Evolutionary conservation across 2,113 vertebrate species (phyloP), one percentile per base, ranked within the genome.

Genomic region (Gnathonemus longibarbis): DNA sequence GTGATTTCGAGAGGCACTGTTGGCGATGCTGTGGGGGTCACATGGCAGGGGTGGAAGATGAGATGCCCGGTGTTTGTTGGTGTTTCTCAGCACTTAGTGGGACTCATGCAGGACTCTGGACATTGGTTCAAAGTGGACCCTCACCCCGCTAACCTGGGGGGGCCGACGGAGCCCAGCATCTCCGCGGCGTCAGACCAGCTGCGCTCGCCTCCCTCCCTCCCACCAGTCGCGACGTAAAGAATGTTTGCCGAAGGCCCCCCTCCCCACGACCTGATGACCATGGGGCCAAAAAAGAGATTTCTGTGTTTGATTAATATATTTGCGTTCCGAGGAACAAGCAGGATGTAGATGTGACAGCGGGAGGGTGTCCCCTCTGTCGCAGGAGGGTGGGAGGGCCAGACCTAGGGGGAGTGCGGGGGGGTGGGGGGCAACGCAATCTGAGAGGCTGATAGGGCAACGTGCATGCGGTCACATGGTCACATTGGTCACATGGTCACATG

Each of bases 301-400:
- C 94, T 95, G 94, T 86, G 90, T 94, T 93, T 94, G 92, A 95
- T 96, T 95, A 94, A 95, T 89, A 92, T 96, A 94, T 96, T 96
- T 96, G 94, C 93, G 95, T 95, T 94, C 93, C 92, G 92, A 93
- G 91, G 89, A 53, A 91, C 87, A 66, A 91, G 89, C 93, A 94
- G 91, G 89, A 90, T 77, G 83, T 66, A 15, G 83, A 52, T 11
- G 70, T 87, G 48, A n/a, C 19, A 84, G 85, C 5, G n/a, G 45
- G 90, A 93, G 95, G 95, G 95, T 95, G 94, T 92, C 93, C 92
- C 93, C 94, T 94, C 91, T 90, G 94, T 90, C 92, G 13, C 91
- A 52, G 92, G 88, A 89, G 92, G 92, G 92, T 90, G 39, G 24
- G 86, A 89, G 31, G n/a, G 1, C 89, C 56, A 46, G 48, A 19